phyloP scores from a whole-genome alignment of 2,113 vertebrate genomes.

The Muntiacus muntjak region DNA sequence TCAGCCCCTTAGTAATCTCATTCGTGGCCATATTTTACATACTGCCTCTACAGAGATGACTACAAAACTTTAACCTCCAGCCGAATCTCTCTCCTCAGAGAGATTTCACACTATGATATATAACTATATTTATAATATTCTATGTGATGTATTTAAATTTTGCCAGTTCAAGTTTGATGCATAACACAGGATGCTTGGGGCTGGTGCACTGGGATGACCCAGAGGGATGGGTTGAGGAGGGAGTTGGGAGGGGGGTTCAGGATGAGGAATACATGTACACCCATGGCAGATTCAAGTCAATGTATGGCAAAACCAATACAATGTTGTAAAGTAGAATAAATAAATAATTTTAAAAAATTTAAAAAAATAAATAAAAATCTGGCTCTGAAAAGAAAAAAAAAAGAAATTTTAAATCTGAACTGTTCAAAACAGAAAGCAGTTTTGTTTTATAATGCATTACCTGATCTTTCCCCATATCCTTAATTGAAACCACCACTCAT shows the following conservation, averaged over 20 bases:
- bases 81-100: background rate
- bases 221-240: too few species aligned
- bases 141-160: background rate
- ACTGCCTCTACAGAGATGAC: background rate
- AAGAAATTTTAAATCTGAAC: background rate
- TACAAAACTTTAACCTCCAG: background rate
- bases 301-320: too few species aligned
- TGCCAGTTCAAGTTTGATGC: too few species aligned
- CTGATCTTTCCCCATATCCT: accelerated
- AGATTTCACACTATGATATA: background rate
- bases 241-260: too few species aligned
- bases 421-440: background rate
- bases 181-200: too few species aligned
- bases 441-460: background rate
- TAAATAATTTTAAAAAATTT: too few species aligned
- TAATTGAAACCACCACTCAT: background rate
- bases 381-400: too few species aligned
- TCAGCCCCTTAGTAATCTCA: background rate
- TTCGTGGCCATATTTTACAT: background rate
- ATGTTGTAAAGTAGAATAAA: too few species aligned
- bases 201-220: too few species aligned
- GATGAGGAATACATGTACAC: too few species aligned
- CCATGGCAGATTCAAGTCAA: too few species aligned
- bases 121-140: background rate
- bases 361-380: too few species aligned